Percentiles rank a stretch among this genome's conserved stretches.
phyloP scores from a whole-genome alignment of 2,888 invertebrate genomes.

The Nemapogon koenigi region DNA sequence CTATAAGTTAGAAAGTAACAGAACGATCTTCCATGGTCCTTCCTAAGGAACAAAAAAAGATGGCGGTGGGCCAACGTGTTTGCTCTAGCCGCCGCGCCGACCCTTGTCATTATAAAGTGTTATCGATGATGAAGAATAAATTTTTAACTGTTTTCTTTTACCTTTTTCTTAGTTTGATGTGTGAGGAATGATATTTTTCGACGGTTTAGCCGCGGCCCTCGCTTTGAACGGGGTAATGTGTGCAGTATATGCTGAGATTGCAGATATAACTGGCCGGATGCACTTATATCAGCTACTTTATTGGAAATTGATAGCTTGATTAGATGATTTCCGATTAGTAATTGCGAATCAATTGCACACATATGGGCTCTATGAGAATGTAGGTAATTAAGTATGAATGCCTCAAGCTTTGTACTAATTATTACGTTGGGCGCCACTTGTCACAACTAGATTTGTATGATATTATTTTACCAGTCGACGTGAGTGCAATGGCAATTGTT shows the following conservation, averaged over 20 bases:
- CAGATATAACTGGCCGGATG: too few relatives aligned
- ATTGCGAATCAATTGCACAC: too few relatives aligned
- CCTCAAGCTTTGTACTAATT: too few relatives aligned
- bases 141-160: conserved; percentile 51
- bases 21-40: conserved; percentile 20
- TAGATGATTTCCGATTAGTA: too few relatives aligned
- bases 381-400: too few relatives aligned
- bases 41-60: conserved; percentile 35
- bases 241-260: conserved; percentile 27
- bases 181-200: conserved; percentile 59
- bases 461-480: too few relatives aligned
- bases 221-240: conserved; percentile 26
- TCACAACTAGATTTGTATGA: too few relatives aligned
- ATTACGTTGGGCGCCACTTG: too few relatives aligned
- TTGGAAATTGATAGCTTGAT: too few relatives aligned
- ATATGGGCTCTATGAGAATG: too few relatives aligned
- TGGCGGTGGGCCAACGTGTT: conserved; percentile 42
- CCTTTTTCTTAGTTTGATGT: conserved; percentile 37
- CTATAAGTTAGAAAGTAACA: conserved; percentile 19
- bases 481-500: too few relatives aligned
- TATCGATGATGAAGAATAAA: conserved; percentile 58
- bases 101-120: conserved; percentile 61
- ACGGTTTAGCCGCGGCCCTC: conserved; percentile 25
- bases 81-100: conserved; percentile 60
- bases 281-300: too few relatives aligned